A percentile compares a stretch with the other conserved stretches of the same genome.
Evolutionary conservation across 1,140 invertebrate genomes (phyloP).

Genomic region (Megalopta genalis): DNA sequence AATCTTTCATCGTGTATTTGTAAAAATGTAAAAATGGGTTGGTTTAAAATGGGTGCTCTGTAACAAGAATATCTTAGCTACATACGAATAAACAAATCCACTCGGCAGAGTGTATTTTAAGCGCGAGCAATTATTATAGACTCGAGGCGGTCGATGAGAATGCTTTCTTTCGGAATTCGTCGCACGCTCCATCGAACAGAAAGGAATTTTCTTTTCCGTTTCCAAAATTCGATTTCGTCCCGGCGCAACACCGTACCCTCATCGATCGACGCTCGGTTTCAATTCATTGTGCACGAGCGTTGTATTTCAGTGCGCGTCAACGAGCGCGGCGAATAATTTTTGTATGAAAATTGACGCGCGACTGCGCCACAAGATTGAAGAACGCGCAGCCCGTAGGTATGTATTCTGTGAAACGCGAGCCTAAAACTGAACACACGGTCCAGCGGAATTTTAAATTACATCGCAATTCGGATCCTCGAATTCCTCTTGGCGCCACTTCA

Average conservation of each 20-base stretch:
- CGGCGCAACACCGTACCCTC: not conserved
- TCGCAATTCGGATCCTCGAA: not conserved
- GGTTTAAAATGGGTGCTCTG: too few species aligned
- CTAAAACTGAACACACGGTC: constrained; percentile 22
- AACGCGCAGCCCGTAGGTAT: not conserved
- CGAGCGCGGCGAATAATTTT: constrained; percentile 18
- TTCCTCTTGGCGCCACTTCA: too few species aligned
- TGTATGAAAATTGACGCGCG: constrained; percentile 22
- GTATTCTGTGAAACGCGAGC: constrained; percentile 1
- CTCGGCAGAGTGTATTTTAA: too few species aligned
- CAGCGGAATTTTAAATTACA: constrained; percentile 8
- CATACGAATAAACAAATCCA: too few species aligned
- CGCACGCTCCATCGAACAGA: not conserved
- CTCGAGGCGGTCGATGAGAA: not conserved
- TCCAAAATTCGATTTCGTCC: not conserved
- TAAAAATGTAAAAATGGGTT: too few species aligned
- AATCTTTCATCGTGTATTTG: too few species aligned
- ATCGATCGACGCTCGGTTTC: constrained; percentile 3
- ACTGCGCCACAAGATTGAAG: constrained; percentile 19
- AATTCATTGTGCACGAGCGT: constrained; percentile 26
- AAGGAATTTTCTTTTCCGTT: not conserved
- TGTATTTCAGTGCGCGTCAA: not conserved
- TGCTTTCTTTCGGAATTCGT: too few species aligned
- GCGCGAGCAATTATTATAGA: too few species aligned
- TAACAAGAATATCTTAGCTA: too few species aligned